These are phyloP conservation scores for Sapayoa aenigma DNA, from an alignment of 2,113 vertebrate genomes.

Conservation along the genomic window DNA sequence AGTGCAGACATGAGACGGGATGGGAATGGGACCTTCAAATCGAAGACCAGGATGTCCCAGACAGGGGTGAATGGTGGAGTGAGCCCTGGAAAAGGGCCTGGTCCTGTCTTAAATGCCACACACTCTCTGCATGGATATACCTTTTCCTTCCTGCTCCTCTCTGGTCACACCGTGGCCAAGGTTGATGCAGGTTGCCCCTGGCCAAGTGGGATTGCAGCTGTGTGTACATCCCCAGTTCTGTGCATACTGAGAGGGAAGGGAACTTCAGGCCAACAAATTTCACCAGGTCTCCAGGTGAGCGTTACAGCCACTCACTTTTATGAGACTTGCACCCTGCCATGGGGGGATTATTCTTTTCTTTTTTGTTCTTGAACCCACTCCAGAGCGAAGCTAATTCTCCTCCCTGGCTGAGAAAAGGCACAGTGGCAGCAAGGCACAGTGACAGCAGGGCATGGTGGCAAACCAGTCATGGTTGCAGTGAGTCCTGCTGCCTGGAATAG, in stretches of 20 bases:
- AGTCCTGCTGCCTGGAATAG: background rate
- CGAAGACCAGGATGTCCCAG: background rate
- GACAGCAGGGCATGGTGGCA: background rate
- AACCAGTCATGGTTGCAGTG: background rate
- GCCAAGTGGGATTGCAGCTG: background rate
- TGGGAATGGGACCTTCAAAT: background rate
- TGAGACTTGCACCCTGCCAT: background rate
- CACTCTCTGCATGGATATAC: fast-evolving
- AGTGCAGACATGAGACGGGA: background rate
- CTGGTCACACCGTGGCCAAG: background rate
- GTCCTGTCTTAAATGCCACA: background rate
- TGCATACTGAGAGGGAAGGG: background rate
- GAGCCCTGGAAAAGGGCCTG: background rate
- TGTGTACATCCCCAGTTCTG: background rate
- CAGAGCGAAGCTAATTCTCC: background rate
- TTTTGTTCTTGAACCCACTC: background rate
- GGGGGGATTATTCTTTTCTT: background rate
- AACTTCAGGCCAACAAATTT: background rate
- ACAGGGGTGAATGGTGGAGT: fast-evolving
- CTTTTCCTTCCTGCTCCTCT: background rate
- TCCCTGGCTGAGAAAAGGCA: background rate
- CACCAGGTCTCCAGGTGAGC: background rate
- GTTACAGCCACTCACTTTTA: background rate
- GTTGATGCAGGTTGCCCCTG: fast-evolving
- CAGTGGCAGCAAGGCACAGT: background rate